Conservation (phyloP, 2,113 vertebrate species). For the Laticauda laticaudata region DNA sequence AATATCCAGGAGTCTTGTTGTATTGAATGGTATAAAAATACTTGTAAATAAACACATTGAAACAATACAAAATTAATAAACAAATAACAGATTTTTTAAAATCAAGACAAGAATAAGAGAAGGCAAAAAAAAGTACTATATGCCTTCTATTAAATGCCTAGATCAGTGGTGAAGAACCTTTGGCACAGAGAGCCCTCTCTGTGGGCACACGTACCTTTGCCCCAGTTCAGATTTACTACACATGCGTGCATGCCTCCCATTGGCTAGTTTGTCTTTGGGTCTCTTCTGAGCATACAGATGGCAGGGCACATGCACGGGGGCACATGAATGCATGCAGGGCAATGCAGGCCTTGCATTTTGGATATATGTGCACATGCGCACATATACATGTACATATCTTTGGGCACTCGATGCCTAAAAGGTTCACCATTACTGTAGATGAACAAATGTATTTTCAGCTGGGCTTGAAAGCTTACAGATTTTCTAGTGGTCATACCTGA, state of each 20-base stretch:
- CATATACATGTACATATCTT: too few relatives aligned
- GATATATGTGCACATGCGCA: too few relatives aligned
- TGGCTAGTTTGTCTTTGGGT: too few relatives aligned
- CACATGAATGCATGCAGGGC: too few relatives aligned
- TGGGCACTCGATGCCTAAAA: too few relatives aligned
- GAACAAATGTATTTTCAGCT: background rate
- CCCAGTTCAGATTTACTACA: too few relatives aligned
- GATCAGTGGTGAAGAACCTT: background rate
- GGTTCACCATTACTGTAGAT: background rate
- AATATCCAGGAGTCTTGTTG: background rate
- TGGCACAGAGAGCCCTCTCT: too few relatives aligned
- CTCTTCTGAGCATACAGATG: too few relatives aligned
- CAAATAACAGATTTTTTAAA: background rate
- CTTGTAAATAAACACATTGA: background rate
- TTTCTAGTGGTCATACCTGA: background rate
- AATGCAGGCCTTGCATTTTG: too few relatives aligned
- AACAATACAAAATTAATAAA: background rate
- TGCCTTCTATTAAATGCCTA: background rate
- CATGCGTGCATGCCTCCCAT: too few relatives aligned
- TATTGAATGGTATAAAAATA: background rate
- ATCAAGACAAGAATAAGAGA: background rate
- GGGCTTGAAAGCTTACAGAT: background rate
- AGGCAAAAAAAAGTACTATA: background rate
- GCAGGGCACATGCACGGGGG: too few relatives aligned
- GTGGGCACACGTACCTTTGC: too few relatives aligned